Evolutionary conservation across 2,113 vertebrate species (phyloP).

Genomic region (Neoarius graeffei): DNA sequence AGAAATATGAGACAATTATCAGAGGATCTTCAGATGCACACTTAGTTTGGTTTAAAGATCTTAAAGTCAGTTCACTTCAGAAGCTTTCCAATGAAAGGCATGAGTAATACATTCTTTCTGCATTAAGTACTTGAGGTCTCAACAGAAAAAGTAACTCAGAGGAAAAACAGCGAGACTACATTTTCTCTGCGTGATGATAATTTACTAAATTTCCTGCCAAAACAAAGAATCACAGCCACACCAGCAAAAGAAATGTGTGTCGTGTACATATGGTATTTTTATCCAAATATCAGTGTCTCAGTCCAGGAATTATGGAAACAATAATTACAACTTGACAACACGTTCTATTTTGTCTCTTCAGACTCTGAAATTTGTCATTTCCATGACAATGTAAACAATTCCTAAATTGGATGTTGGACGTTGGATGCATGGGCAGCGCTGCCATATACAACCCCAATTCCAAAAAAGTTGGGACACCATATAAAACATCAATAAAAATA

Average conservation of each 20-base stretch:
- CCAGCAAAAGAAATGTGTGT: background rate
- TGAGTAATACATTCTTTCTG: background rate
- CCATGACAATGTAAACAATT: background rate
- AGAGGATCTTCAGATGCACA: background rate
- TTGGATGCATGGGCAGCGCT: fast-evolving
- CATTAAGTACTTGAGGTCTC: background rate
- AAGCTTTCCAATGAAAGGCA: background rate
- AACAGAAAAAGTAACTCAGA: background rate
- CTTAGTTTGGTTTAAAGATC: background rate
- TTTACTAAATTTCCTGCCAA: background rate
- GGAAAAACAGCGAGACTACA: background rate
- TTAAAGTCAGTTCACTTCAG: background rate
- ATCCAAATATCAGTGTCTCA: background rate
- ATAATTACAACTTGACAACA: background rate
- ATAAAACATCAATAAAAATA: no score
- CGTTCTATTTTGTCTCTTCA: background rate
- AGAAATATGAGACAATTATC: background rate
- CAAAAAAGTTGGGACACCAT: no score
- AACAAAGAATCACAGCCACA: background rate
- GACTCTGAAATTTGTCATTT: background rate
- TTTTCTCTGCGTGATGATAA: background rate
- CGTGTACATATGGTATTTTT: background rate
- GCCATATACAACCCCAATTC: background rate
- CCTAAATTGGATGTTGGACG: no score
- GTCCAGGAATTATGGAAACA: background rate